A percentile compares a stretch with the other conserved stretches of the same genome.
Conservation (phyloP, 1,140 invertebrate genomes). For the Nomia melanderi region DNA sequence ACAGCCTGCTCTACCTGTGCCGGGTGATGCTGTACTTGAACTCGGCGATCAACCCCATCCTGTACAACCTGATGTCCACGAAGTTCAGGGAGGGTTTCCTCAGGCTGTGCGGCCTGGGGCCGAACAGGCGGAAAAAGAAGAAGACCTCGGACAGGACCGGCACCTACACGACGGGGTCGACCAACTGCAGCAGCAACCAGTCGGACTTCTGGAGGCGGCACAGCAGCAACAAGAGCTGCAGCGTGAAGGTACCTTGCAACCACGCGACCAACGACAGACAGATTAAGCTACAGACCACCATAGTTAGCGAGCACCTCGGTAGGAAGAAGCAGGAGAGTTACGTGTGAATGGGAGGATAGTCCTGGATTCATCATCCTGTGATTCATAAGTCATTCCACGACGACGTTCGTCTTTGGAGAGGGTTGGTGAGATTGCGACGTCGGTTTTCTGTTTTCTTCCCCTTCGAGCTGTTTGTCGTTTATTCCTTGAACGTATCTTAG, state of each 20-base stretch:
- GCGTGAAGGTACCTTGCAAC: slow-evolving; percentile 60
- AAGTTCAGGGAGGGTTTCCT: slow-evolving; percentile 93
- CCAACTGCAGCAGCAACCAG: slow-evolving; percentile 71
- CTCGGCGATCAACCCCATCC: slow-evolving; percentile 93
- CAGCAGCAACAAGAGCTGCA: slow-evolving; percentile 71
- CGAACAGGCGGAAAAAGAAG: slow-evolving; percentile 55
- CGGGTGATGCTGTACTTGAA: slow-evolving; percentile 94
- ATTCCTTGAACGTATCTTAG: no score
- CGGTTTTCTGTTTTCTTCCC: not conserved
- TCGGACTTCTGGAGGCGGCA: slow-evolving; percentile 72
- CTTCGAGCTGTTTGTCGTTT: no score
- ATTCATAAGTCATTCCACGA: slow-evolving; percentile 29
- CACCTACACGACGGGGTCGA: slow-evolving; percentile 67
- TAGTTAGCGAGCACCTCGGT: slow-evolving; percentile 57
- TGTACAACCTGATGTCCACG: slow-evolving; percentile 95
- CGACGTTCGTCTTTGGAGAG: not conserved
- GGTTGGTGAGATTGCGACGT: not conserved
- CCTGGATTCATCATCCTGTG: slow-evolving; percentile 28
- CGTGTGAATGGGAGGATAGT: slow-evolving; percentile 55
- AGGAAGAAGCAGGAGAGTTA: slow-evolving; percentile 70
- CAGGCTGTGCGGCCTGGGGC: slow-evolving; percentile 80
- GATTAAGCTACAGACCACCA: slow-evolving; percentile 61
- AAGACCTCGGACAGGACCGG: slow-evolving; percentile 65
- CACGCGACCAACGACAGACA: slow-evolving; percentile 58
- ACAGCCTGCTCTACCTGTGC: slow-evolving; percentile 92